A percentile compares a stretch with the other conserved stretches of the same genome.
Conservation (phyloP, 1,140 invertebrate genomes). For the Bacillus rossius region DNA sequence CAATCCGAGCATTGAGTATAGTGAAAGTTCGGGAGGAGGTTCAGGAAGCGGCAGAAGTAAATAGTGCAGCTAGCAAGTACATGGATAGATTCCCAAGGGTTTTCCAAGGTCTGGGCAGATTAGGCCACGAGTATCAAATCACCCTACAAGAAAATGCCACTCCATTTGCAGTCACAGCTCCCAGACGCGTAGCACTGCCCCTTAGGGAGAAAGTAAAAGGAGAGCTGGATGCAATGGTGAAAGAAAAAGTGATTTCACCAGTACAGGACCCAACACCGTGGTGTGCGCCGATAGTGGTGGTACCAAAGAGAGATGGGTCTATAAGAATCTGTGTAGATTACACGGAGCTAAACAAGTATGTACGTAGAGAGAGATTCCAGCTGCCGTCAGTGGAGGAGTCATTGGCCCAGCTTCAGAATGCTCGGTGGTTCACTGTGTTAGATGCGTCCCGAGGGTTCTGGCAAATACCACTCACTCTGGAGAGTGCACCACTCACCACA, state of each 20-base stretch:
- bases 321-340: conserved; percentile 41
- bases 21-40: too few species aligned
- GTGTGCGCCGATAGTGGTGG: conserved; percentile 38
- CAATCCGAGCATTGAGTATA: too few species aligned
- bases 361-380: conserved; percentile 22
- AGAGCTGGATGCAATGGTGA: conserved; percentile 25
- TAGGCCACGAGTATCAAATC: too few species aligned
- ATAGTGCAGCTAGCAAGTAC: too few species aligned
- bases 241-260: conserved; percentile 28
- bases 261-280: conserved; percentile 36
- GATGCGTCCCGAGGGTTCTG: conserved; percentile 22
- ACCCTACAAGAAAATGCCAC: too few species aligned
- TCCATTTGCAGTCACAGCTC: conserved; percentile 16
- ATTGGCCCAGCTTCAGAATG: conserved; percentile 4
- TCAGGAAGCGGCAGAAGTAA: too few species aligned
- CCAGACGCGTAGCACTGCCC: conserved; percentile 30
- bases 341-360: conserved; percentile 29
- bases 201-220: conserved; percentile 24
- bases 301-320: conserved; percentile 35
- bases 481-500: conserved; percentile 19
- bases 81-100: too few species aligned
- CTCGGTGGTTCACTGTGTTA: conserved; percentile 17
- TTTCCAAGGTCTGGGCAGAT: too few species aligned
- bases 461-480: conserved; percentile 18
- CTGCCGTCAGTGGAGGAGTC: conserved; percentile 8